phyloP scores from a whole-genome alignment of 1,140 invertebrate genomes.

The Ceratosolen solmsi region DNA sequence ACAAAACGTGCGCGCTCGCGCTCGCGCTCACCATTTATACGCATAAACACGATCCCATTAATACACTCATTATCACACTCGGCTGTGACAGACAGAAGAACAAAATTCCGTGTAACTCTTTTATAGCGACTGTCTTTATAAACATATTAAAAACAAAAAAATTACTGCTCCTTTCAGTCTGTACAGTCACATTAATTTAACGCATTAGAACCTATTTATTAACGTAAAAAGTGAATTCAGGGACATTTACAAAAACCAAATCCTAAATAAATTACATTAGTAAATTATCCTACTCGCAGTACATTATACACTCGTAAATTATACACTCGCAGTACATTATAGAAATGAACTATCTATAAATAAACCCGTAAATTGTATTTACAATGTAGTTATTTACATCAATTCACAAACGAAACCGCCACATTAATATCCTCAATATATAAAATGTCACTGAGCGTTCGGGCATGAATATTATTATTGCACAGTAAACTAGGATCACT shows the following conservation, averaged over 20 bases:
- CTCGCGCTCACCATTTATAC: background rate
- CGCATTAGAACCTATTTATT: conserved; percentile 18
- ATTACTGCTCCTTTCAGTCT: conserved; percentile 27
- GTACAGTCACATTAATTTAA: conserved; percentile 34
- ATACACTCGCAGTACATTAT: conserved; percentile 39
- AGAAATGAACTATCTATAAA: conserved; percentile 47
- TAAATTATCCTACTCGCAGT: conserved; percentile 34
- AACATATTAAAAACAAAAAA: background rate
- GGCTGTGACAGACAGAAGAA: conserved; percentile 40
- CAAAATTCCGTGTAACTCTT: conserved; percentile 24
- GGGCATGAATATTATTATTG: conserved; percentile 17
- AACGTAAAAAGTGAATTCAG: conserved; percentile 25
- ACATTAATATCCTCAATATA: conserved; percentile 37
- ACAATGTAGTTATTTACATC: conserved; percentile 41
- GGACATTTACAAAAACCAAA: conserved; percentile 41
- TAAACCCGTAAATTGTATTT: conserved; percentile 43
- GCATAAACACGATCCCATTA: background rate
- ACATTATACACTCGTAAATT: conserved; percentile 27
- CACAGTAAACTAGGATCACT: conserved; percentile 15
- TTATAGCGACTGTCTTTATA: conserved; percentile 3
- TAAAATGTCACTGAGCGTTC: conserved; percentile 27
- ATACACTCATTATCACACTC: background rate
- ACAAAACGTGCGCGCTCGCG: background rate
- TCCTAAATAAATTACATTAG: conserved; percentile 36
- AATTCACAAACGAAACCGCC: conserved; percentile 27